Evolutionary conservation across 2,888 invertebrate genomes (phyloP).

Genomic region (Lampropteryx suffumata): DNA sequence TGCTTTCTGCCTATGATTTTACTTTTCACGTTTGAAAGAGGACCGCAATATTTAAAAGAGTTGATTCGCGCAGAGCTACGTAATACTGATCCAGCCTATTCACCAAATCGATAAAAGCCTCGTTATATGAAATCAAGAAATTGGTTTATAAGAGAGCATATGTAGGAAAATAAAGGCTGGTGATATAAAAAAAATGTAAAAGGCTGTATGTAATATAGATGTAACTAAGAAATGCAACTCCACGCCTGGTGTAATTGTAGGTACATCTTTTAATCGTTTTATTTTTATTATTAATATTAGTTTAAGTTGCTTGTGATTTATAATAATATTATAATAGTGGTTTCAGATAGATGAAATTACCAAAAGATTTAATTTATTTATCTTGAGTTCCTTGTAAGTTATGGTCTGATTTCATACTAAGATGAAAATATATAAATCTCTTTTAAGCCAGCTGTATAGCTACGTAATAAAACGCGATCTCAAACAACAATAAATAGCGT

Average conservation of each 20-base stretch:
- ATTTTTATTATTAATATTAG: slow-evolving; percentile 37
- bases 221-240: slow-evolving; percentile 68
- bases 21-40: too few relatives aligned
- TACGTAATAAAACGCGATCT: slow-evolving; percentile 21
- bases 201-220: slow-evolving; percentile 52
- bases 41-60: too few relatives aligned
- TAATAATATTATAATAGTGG: too few relatives aligned
- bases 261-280: slow-evolving; percentile 40
- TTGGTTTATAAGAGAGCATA: too few relatives aligned
- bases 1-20: too few relatives aligned
- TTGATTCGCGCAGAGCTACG: background rate
- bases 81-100: slow-evolving; percentile 2
- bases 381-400: slow-evolving; percentile 19
- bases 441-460: slow-evolving; percentile 9
- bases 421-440: slow-evolving; percentile 1
- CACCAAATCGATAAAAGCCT: slow-evolving; percentile 8
- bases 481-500: slow-evolving; percentile 7
- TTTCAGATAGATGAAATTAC: slow-evolving; percentile 10
- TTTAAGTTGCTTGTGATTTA: slow-evolving; percentile 12
- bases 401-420: background rate
- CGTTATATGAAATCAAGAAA: too few relatives aligned
- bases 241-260: slow-evolving; percentile 46
- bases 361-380: slow-evolving; percentile 13
- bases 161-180: slow-evolving; percentile 75
- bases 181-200: slow-evolving; percentile 55